Evolutionary conservation across 2,113 vertebrate genomes (phyloP), one percentile per base, ranked within the genome.

Genomic region (Pygoscelis antarcticus): DNA sequence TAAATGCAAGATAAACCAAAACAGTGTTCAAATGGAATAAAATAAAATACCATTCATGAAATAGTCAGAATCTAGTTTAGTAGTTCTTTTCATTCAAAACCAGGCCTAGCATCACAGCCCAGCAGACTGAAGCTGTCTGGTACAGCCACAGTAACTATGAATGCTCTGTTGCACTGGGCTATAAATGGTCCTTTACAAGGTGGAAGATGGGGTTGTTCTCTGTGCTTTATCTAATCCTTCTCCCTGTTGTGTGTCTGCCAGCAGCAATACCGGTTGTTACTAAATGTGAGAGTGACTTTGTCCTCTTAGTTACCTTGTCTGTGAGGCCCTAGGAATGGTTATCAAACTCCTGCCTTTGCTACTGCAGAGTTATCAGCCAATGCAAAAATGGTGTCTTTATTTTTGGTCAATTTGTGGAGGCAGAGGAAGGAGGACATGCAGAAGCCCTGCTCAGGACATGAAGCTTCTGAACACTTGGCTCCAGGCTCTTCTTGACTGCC

Each of bases 1-100:
- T 86, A 89, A 97, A 94, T 0, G 0, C 75, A 82, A 91, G 75
- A 89, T 92, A 89, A 97, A 92, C 36, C 26, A 91, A 94, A 96
- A 54, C 38, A 49, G 7, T 49, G 32, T 62, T 89, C 62, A 82
- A 84, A 89, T 49, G 6, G 36, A 90, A 71, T 44, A 79, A 89
- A 95, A 83, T 82, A 55, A 52, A 71, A 84, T 54, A 47, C 5
- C 4, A 55, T 8, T 34, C 20, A 69, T 68, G 2, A 84, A 87
- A 70, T 8, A 66, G 34, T 74, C 74, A 6, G 9, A 64, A 54
- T 55, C 10, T 51, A 60, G 78, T 70, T 94, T 68, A 90, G 21
- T 68, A 68, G 71, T 93, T 60, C 12, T 86, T 81, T 93, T 88
- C 16, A 21, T 90, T 83, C 46, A 52, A 90, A 88, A 77, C 9